These are phyloP conservation scores for Akabosia matsudoensis DNA, from an alignment of 1,140 invertebrate genomes.

Conservation along the genomic window DNA sequence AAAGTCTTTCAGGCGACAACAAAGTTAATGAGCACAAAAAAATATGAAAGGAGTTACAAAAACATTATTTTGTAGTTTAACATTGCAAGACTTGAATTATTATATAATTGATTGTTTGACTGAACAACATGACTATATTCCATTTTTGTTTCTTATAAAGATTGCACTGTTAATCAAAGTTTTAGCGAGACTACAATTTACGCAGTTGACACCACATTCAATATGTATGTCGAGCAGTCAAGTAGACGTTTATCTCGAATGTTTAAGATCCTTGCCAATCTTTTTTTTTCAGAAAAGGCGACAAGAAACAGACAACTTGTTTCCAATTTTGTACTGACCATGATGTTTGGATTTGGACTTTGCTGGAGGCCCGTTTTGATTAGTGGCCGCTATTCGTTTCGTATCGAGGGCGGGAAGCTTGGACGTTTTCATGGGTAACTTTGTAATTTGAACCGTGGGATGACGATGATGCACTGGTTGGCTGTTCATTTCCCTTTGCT, in stretches of 20 bases:
- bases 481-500: constrained; percentile 4
- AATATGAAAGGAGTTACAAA: too few species aligned
- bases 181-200: too few species aligned
- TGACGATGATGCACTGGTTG: constrained; percentile 32
- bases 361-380: background rate
- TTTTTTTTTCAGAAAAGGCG: constrained; percentile 32
- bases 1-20: too few species aligned
- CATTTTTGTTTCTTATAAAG: too few species aligned
- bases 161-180: too few species aligned
- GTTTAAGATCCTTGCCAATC: background rate
- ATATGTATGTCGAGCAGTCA: background rate
- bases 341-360: constrained; percentile 39
- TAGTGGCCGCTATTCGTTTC: background rate
- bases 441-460: constrained; percentile 42
- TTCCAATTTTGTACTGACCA: constrained; percentile 42
- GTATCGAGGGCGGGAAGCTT: constrained; percentile 30
- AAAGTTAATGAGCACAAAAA: too few species aligned
- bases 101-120: too few species aligned
- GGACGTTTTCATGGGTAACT: constrained; percentile 34
- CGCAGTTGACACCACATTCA: too few species aligned
- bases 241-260: background rate
- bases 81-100: too few species aligned
- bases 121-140: too few species aligned
- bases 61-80: too few species aligned
- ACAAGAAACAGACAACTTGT: constrained; percentile 39